These are phyloP conservation scores for Nyctereutes procyonoides DNA, from an alignment of 2,113 vertebrate species.

Conservation along the genomic window DNA sequence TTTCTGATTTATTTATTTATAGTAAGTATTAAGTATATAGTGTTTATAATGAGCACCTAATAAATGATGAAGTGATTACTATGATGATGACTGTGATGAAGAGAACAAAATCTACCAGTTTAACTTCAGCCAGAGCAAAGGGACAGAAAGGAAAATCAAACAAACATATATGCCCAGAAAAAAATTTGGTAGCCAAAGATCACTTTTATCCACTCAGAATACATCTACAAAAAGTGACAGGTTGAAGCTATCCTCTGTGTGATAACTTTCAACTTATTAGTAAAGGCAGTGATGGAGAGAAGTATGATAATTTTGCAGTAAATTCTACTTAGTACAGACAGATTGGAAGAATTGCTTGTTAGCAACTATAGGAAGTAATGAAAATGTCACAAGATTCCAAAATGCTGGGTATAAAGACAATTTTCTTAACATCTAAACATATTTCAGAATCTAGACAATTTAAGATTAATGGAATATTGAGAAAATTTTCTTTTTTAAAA, in stretches of 20 bases:
- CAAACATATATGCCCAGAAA: neutral
- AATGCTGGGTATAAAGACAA: neutral
- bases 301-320: neutral
- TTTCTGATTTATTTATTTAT: neutral
- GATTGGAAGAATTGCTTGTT: too few species aligned
- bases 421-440: neutral
- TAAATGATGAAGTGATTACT: too few species aligned
- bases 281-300: neutral
- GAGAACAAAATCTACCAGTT: neutral
- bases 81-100: fast-evolving
- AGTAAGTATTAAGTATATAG: neutral
- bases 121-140: neutral
- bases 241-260: neutral
- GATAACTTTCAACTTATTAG: too few species aligned
- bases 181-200: too few species aligned
- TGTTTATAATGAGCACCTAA: neutral
- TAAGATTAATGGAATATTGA: neutral
- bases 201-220: neutral
- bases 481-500: neutral
- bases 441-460: neutral
- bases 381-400: neutral
- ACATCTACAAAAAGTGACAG: neutral
- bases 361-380: neutral
- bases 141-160: neutral
- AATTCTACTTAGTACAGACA: neutral